phyloP scores from a whole-genome alignment of 2,888 invertebrate genomes.

The Adela reaumurella region DNA sequence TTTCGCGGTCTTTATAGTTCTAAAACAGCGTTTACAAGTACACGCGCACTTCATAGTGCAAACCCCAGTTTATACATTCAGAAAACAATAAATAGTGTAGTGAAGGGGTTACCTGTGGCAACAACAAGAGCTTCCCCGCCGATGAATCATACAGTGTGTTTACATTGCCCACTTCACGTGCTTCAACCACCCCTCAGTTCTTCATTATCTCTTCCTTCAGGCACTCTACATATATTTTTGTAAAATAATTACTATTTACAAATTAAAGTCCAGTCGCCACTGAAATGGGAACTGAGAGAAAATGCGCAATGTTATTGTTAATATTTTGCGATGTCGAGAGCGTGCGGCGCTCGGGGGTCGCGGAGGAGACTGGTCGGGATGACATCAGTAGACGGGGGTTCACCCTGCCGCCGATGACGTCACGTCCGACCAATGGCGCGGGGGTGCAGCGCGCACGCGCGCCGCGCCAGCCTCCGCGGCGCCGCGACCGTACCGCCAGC shows the following conservation, averaged over 20 bases:
- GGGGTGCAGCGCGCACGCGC: constrained; percentile 40
- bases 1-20: too few relatives aligned
- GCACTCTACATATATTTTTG: neutral
- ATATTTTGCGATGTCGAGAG: neutral
- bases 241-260: too few relatives aligned
- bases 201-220: neutral
- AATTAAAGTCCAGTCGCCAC: too few relatives aligned
- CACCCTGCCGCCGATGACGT: constrained; percentile 46
- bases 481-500: constrained; percentile 19
- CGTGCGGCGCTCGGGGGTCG: constrained; percentile 11
- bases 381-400: constrained; percentile 36
- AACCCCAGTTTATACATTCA: too few relatives aligned
- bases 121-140: neutral
- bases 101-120: neutral
- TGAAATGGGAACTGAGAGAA: neutral
- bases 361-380: constrained; percentile 48
- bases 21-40: too few relatives aligned
- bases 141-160: neutral
- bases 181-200: neutral
- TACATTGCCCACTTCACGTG: neutral
- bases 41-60: too few relatives aligned
- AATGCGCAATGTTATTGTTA: neutral
- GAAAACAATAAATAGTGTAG: neutral
- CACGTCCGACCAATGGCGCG: constrained; percentile 51
- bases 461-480: constrained; percentile 40